phyloP scores from a whole-genome alignment of 2,888 invertebrate genomes.

The Philopedon plagiatum region DNA sequence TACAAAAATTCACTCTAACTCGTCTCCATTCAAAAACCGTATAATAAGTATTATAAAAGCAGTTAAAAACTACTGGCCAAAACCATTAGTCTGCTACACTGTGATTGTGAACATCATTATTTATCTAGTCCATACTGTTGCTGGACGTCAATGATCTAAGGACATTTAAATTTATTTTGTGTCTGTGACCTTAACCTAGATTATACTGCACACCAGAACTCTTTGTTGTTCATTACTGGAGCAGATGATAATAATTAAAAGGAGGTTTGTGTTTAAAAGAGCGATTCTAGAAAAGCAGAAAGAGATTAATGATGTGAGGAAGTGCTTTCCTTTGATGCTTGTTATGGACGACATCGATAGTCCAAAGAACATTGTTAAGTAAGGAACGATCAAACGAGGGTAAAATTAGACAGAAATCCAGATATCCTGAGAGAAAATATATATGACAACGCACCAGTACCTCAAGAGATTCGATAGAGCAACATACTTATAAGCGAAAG shows the following conservation, averaged over 20 bases:
- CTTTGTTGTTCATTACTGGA: conserved; percentile 10
- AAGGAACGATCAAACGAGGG: too few relatives aligned
- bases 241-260: conserved; percentile 24
- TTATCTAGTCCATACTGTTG: conserved; percentile 11
- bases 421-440: too few relatives aligned
- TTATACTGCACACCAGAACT: background rate
- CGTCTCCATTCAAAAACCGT: background rate
- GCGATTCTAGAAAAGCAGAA: conserved; percentile 1
- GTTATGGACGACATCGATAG: background rate
- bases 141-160: conserved; percentile 25
- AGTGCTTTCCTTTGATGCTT: conserved; percentile 4
- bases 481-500: too few relatives aligned
- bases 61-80: background rate
- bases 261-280: conserved; percentile 8
- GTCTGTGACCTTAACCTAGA: conserved; percentile 19
- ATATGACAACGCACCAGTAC: too few relatives aligned
- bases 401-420: too few relatives aligned
- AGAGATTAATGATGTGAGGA: conserved; percentile 28
- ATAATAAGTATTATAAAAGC: too few relatives aligned
- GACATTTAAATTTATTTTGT: conserved; percentile 24
- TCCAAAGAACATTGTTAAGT: too few relatives aligned
- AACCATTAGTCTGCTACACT: conserved; percentile 11
- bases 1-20: too few relatives aligned
- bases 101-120: conserved; percentile 17
- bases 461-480: too few relatives aligned